Conservation (phyloP, 2,797 vertebrate species). For the Coluber constrictor region DNA sequence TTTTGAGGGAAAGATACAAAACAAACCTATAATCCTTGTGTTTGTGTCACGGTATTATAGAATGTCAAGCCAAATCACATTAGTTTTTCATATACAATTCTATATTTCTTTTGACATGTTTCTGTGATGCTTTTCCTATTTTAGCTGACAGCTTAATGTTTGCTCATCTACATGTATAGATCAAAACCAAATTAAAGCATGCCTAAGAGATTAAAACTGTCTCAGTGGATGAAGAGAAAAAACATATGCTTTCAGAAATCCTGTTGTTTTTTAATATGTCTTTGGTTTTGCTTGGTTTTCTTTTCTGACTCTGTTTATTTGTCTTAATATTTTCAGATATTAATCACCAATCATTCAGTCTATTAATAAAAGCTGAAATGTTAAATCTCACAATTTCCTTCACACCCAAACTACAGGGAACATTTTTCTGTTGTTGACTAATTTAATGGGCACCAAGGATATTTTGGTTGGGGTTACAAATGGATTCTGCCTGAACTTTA, state of each 20-base stretch:
- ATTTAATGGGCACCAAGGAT: not conserved
- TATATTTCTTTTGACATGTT: not conserved
- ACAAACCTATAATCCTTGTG: not conserved
- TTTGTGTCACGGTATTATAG: not conserved
- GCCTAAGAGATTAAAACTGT: not conserved
- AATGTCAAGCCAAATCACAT: not conserved
- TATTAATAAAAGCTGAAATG: not conserved
- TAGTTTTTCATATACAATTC: not conserved
- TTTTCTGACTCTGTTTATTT: not conserved
- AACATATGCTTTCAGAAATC: not conserved
- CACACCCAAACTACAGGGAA: not conserved
- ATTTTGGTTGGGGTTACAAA: not conserved
- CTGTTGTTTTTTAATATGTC: not conserved
- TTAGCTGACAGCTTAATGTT: not conserved
- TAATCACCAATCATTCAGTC: not conserved
- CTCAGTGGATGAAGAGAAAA: not conserved
- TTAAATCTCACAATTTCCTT: not conserved
- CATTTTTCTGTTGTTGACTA: not conserved
- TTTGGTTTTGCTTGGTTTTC: not conserved
- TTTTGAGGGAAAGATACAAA: not conserved
- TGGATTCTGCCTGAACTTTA: not conserved
- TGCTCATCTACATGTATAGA: not conserved
- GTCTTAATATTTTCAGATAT: not conserved
- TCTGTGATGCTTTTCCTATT: not conserved
- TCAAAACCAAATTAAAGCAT: not conserved